These are phyloP conservation scores for Dermolepida albohirtum DNA, from an alignment of 2,888 invertebrate genomes.

Conservation along the genomic window DNA sequence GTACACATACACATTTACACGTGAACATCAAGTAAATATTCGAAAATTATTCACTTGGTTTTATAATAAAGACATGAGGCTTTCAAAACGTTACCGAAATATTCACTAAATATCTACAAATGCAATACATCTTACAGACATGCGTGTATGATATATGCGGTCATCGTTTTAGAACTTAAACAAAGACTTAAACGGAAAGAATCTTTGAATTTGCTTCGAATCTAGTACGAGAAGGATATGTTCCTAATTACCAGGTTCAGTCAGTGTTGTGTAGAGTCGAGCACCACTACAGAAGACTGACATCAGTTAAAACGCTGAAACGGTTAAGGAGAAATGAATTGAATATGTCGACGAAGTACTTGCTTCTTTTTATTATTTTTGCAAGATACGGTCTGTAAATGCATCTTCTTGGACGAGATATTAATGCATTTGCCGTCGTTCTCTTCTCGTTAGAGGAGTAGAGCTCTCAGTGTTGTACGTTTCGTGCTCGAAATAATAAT, in stretches of 20 bases:
- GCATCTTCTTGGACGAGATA: constrained; percentile 21
- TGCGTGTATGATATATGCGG: no score
- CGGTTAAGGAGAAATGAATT: constrained; percentile 19
- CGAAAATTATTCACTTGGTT: no score
- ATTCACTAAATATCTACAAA: no score
- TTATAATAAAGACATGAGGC: no score
- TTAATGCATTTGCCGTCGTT: constrained; percentile 34
- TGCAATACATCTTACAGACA: no score
- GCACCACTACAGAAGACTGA: constrained; percentile 3
- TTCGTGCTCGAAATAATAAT: constrained; percentile 35
- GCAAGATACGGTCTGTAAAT: constrained; percentile 15
- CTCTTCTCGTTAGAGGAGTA: constrained; percentile 26
- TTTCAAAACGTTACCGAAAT: no score
- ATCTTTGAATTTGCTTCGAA: constrained; percentile 9
- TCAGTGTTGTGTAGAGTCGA: no score
- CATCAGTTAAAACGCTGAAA: constrained; percentile 15
- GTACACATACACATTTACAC: no score
- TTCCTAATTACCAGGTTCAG: constrained; percentile 29
- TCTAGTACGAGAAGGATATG: constrained; percentile 16
- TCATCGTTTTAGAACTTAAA: background rate
- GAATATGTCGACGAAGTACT: constrained; percentile 28
- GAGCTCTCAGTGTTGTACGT: constrained; percentile 23
- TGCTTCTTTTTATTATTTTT: constrained; percentile 27
- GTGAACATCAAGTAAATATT: no score
- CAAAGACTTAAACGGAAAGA: background rate